These are phyloP conservation scores for Aphodius granarius DNA, from an alignment of 2,888 invertebrate species.

Conservation along the genomic window DNA sequence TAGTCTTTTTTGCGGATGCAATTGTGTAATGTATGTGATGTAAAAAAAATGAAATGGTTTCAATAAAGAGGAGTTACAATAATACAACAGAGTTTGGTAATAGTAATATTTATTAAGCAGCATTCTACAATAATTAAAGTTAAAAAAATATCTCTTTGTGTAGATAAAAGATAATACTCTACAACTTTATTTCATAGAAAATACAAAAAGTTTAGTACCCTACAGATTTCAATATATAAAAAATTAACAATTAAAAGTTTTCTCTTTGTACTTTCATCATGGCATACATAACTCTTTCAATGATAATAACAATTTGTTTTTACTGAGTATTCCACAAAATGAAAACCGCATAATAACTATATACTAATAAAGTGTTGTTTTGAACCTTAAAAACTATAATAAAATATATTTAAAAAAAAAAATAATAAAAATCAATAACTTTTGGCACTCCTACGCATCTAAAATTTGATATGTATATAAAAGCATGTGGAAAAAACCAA, in stretches of 20 bases:
- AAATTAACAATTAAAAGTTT: neutral
- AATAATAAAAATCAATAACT: neutral
- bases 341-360: too few species aligned
- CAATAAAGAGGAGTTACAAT: neutral
- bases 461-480: neutral
- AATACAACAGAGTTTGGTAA: neutral
- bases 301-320: too few species aligned
- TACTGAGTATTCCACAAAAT: too few species aligned
- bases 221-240: neutral
- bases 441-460: neutral
- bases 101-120: neutral
- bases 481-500: neutral
- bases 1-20: neutral
- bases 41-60: neutral
- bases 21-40: constrained; percentile 13
- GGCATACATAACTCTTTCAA: neutral
- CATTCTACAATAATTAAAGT: neutral
- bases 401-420: neutral
- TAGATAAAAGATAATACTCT: neutral
- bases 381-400: too few species aligned
- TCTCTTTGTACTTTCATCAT: neutral
- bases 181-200: neutral
- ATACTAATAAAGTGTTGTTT: too few species aligned
- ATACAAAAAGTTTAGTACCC: neutral
- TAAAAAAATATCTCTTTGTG: neutral